Conservation (phyloP, 1,140 invertebrate species). For the Eumeta japonica region DNA sequence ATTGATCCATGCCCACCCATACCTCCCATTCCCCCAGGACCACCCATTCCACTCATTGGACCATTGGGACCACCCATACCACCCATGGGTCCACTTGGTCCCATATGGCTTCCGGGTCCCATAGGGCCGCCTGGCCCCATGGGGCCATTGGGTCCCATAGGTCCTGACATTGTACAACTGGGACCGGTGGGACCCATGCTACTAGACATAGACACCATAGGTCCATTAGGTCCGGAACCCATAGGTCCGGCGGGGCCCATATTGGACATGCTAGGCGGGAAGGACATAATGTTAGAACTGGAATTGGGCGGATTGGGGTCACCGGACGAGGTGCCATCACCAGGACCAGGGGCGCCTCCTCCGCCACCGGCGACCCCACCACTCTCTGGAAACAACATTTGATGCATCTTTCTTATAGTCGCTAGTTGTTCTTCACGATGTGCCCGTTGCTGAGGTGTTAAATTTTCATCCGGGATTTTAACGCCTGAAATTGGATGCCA, state of each 20-base stretch:
- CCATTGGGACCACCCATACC: constrained; percentile 11
- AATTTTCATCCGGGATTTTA: constrained; percentile 93
- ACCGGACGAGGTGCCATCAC: constrained; percentile 26
- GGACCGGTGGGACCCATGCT: constrained; percentile 41
- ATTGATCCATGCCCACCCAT: constrained; percentile 53
- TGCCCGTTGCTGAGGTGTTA: constrained; percentile 93
- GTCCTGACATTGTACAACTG: constrained; percentile 48
- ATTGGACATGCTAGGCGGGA: constrained; percentile 43
- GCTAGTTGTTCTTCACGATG: constrained; percentile 90
- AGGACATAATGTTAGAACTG: constrained; percentile 46
- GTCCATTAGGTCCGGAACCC: constrained; percentile 42
- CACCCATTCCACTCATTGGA: constrained; percentile 9
- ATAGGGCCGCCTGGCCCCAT: constrained; percentile 42
- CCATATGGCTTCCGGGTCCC: constrained; percentile 46
- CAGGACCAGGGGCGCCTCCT: constrained; percentile 37
- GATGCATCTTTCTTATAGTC: constrained; percentile 88
- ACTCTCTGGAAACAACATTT: constrained; percentile 85
- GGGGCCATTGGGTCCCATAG: constrained; percentile 38
- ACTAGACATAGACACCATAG: constrained; percentile 46
- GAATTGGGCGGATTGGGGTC: constrained; percentile 49
- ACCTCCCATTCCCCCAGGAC: constrained; percentile 10
- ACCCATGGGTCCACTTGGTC: constrained; percentile 47
- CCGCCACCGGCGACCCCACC: constrained; percentile 25
- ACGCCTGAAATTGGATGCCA: constrained; percentile 61
- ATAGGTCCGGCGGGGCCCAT: constrained; percentile 41